Conservation (phyloP, 1,140 invertebrate genomes). For the Trinorchestia longiramus region DNA sequence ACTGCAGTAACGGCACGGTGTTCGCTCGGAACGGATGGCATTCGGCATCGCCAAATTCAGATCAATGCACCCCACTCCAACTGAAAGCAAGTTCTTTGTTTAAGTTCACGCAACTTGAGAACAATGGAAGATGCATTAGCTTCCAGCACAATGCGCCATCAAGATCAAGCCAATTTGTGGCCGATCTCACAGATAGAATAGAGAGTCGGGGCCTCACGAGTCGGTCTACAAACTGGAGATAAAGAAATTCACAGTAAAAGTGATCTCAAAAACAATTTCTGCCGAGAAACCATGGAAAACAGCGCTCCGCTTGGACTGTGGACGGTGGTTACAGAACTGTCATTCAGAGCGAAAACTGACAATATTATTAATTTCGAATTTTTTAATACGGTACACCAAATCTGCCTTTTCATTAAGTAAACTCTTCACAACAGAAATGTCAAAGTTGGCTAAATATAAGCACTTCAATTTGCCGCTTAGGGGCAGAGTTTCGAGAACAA, state of each 20-base stretch:
- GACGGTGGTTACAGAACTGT: background rate
- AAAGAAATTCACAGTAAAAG: background rate
- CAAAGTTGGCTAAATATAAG: too few species aligned
- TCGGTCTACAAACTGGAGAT: background rate
- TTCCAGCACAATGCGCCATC: conserved; percentile 16
- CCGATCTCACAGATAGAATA: background rate
- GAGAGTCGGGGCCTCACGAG: background rate
- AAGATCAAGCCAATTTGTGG: conserved; percentile 35
- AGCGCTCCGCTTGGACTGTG: background rate
- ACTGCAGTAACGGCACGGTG: background rate
- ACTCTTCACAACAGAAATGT: too few species aligned
- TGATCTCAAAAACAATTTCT: background rate
- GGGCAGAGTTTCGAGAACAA: too few species aligned
- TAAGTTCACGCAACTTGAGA: conserved; percentile 4
- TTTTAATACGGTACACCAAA: background rate
- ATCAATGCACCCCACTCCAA: conserved; percentile 18
- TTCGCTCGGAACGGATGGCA: conserved; percentile 9
- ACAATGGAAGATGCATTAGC: conserved; percentile 39
- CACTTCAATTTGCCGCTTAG: too few species aligned
- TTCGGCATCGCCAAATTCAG: conserved; percentile 35
- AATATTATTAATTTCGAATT: too few species aligned
- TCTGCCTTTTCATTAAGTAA: too few species aligned
- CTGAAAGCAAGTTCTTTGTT: conserved; percentile 38
- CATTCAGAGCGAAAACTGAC: too few species aligned
- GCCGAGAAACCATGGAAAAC: background rate